Evolutionary conservation across 2,888 invertebrate species (phyloP), one percentile per base, ranked within the genome.

Genomic region (Acrobasis consociella): DNA sequence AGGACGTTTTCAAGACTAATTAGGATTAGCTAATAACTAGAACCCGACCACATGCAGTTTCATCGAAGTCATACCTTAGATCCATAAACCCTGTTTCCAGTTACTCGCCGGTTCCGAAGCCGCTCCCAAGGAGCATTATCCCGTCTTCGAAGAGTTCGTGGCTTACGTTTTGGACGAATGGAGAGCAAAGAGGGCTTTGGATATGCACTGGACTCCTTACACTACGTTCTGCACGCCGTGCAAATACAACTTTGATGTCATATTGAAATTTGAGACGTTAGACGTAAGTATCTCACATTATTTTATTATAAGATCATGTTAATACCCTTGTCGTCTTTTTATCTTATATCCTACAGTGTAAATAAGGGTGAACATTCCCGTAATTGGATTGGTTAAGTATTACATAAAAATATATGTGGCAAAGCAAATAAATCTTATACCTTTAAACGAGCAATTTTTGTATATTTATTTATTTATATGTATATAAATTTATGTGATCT

Each of bases 131-230:
- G 88, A 89, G 85, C 94, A 94, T 73, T 96, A 96, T 83, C 97
- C 97, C 2, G 94, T 96, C 39, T 97, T 97, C 78, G 94, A 96
- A 52, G 97, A 97, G 87, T 97, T 97, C 71, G 95, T 97, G 0
- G 91, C 94, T 60, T 97, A 96, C 90, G 93, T 97, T 16, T 82
- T 97, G 67, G 96, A 96, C 76, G 95, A 96, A 68, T 94, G 95
- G 65, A 93, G 91, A 65, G 92, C 91, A 8, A 94, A 94, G 42
- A 91, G 94, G 58, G 89, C 93, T 5, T 89, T 97, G 69, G 97
- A 97, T 81, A 97, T 97, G 96, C 97, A 97, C 81, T 97, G 97
- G 95, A 96, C 96, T n/a, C 96, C 97, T 0, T 95, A 96, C 72
- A 95, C 95, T 0, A 94, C 94, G 76, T 97, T 97, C 83, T 97